Evolutionary conservation across 2,888 invertebrate genomes (phyloP).

Genomic region (Diadegma fenestrale): DNA sequence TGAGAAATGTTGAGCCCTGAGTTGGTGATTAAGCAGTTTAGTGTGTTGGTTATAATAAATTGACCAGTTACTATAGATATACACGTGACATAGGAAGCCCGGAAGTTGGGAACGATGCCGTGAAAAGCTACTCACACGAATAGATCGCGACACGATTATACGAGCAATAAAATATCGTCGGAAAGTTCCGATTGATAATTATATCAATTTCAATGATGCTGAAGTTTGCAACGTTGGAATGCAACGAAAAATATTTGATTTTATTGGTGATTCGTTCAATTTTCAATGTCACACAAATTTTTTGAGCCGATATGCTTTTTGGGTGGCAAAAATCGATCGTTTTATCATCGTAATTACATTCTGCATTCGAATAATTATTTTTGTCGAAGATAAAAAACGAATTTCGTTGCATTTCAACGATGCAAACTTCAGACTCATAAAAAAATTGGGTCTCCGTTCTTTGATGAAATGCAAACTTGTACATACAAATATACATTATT

Average conservation of each 20-base stretch:
- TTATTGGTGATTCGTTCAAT: too few species aligned
- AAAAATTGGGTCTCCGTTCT: too few species aligned
- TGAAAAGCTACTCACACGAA: neutral
- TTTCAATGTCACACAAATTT: too few species aligned
- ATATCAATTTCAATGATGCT: conserved; percentile 5
- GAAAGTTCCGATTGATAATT: neutral
- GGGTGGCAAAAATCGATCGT: too few species aligned
- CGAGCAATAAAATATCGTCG: neutral
- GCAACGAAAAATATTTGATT: too few species aligned
- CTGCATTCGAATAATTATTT: too few species aligned
- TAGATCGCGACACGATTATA: neutral
- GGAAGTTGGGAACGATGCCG: conserved; percentile 8
- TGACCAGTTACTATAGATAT: neutral
- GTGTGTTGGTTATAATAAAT: conserved; percentile 5
- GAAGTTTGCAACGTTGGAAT: too few species aligned
- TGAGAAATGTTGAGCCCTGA: neutral
- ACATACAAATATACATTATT: neutral
- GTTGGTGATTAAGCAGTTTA: conserved; percentile 6
- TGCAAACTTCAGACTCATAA: too few species aligned
- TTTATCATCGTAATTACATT: too few species aligned
- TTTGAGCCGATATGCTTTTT: too few species aligned
- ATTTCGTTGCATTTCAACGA: too few species aligned
- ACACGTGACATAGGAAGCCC: neutral
- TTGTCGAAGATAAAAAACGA: too few species aligned
- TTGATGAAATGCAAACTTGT: neutral